These are phyloP conservation scores for Manacus vitellinus DNA, from an alignment of 2,113 vertebrate species.

Conservation along the genomic window DNA sequence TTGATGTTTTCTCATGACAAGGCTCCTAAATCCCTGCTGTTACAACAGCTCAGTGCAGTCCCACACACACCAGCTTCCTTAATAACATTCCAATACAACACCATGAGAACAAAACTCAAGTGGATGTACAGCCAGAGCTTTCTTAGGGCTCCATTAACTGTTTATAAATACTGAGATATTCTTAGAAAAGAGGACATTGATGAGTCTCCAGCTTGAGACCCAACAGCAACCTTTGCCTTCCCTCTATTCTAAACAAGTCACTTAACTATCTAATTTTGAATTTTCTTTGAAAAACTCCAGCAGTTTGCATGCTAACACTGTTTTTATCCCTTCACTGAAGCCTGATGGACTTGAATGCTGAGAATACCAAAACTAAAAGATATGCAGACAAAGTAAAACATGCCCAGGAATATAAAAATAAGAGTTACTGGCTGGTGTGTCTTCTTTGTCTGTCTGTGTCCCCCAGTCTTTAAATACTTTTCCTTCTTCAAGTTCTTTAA, in stretches of 20 bases:
- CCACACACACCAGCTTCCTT: not conserved
- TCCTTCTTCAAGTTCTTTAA: constrained; percentile 88
- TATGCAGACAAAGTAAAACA: not conserved
- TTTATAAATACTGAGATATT: constrained; percentile 46
- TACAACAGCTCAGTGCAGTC: not conserved
- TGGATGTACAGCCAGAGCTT: not conserved
- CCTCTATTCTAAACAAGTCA: not conserved
- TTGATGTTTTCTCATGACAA: not conserved
- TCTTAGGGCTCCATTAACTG: not conserved
- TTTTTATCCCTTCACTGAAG: not conserved
- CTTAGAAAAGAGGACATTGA: not conserved
- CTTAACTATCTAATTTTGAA: not conserved
- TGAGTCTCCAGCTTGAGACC: not conserved
- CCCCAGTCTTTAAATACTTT: constrained; percentile 85
- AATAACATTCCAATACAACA: not conserved
- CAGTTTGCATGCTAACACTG: not conserved
- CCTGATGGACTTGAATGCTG: not conserved
- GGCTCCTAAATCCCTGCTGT: not conserved
- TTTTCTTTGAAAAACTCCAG: not conserved
- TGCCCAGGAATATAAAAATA: not conserved
- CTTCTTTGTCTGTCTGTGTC: constrained; percentile 76
- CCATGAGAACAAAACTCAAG: not conserved
- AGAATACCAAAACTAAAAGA: not conserved
- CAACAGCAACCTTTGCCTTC: not conserved
- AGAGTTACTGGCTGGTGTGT: constrained; percentile 67